Percentiles rank a stretch among this genome's conserved stretches.
Evolutionary conservation across 2,888 invertebrate species (phyloP).

Genomic region (Smittia sp.): DNA sequence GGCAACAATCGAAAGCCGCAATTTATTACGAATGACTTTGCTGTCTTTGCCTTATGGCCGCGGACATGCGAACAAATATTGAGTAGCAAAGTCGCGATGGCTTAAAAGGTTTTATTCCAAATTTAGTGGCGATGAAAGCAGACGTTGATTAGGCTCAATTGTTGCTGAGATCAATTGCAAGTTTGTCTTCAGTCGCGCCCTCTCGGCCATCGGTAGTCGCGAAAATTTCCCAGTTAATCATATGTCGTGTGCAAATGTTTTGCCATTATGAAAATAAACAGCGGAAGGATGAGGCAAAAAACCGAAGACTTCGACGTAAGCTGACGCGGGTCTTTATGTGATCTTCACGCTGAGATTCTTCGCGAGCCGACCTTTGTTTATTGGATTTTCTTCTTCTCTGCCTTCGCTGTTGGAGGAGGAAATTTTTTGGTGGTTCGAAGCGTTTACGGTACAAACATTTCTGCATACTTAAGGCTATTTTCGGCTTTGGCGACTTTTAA

Average conservation of each 20-base stretch:
- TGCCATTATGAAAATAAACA: background rate
- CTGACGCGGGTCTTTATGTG: background rate
- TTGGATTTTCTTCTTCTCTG: too few species aligned
- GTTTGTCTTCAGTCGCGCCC: background rate
- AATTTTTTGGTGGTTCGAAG: too few species aligned
- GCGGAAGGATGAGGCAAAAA: background rate
- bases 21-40: background rate
- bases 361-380: background rate
- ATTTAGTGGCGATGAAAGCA: background rate
- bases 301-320: constrained; percentile 3
- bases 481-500: too few species aligned
- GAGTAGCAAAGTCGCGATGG: background rate
- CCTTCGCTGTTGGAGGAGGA: too few species aligned
- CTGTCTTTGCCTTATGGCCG: background rate
- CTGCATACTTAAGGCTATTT: too few species aligned
- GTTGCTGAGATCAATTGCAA: background rate
- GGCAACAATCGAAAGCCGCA: background rate
- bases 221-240: background rate
- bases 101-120: background rate
- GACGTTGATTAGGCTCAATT: background rate
- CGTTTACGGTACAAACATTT: too few species aligned
- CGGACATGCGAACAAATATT: background rate
- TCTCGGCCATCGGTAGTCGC: background rate
- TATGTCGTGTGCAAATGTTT: background rate
- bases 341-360: background rate